Conservation (phyloP, 2,113 vertebrate species). For the Xiphorhynchus elegans region DNA sequence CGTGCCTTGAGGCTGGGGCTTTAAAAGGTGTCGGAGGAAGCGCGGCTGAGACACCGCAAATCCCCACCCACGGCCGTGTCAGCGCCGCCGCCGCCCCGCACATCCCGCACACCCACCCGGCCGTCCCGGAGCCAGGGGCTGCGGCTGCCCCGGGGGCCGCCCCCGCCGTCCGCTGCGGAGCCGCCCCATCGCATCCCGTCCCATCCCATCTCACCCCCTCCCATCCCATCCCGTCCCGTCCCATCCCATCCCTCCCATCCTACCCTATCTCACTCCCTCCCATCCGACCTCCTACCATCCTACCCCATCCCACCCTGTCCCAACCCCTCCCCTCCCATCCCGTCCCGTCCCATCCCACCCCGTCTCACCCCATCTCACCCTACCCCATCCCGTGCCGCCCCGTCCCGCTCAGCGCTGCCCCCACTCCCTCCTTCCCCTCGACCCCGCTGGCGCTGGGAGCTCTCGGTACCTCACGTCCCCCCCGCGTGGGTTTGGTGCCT, state of each 20-base stretch:
- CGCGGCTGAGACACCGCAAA: slow-evolving; percentile 60
- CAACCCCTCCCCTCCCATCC: too few species aligned
- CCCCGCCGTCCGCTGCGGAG: background rate
- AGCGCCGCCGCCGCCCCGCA: slow-evolving; percentile 27
- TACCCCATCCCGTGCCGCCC: too few species aligned
- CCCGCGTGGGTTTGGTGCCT: background rate
- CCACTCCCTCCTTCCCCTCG: background rate
- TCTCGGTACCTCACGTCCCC: background rate
- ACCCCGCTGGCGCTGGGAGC: background rate
- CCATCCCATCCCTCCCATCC: too few species aligned
- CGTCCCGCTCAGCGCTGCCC: background rate
- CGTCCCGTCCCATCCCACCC: background rate
- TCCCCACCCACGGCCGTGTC: slow-evolving; percentile 74
- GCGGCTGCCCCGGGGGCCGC: background rate
- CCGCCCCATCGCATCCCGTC: background rate
- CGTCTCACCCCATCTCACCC: too few species aligned
- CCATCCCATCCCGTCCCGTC: too few species aligned
- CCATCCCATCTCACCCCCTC: background rate
- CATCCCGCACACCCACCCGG: background rate
- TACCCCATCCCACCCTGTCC: too few species aligned
- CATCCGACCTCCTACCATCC: too few species aligned
- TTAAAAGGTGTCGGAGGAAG: slow-evolving; percentile 76
- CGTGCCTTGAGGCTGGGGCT: slow-evolving; percentile 57
- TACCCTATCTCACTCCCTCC: too few species aligned
- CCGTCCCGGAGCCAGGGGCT: background rate